A percentile compares a stretch with the other conserved stretches of the same genome.
Evolutionary conservation across 2,113 vertebrate genomes (phyloP).

Genomic region (Bubo bubo): DNA sequence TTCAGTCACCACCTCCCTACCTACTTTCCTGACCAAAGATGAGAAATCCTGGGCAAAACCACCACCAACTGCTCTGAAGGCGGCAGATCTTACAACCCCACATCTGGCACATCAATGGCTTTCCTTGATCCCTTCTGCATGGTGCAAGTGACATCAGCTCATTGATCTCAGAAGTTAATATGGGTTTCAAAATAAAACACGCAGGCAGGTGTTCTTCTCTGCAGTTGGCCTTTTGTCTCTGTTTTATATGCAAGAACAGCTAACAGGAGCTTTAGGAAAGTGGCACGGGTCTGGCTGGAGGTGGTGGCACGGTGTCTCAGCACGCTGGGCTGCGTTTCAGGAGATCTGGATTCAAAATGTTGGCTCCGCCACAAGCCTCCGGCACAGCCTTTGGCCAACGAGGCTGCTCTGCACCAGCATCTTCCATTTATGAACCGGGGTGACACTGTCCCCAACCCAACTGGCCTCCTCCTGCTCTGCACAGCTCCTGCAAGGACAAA

Average conservation of each 20-base stretch:
- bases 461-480: neutral
- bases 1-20: constrained; percentile 3
- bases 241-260: neutral
- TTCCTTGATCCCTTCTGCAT: constrained; percentile 10
- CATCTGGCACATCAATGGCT: constrained; percentile 56
- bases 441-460: neutral
- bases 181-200: constrained; percentile 11
- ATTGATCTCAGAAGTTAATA: constrained; percentile 61
- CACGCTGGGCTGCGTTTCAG: fast-evolving
- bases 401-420: neutral
- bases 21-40: neutral
- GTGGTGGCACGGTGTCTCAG: neutral
- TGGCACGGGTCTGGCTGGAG: neutral
- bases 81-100: constrained; percentile 15
- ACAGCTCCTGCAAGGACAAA: neutral
- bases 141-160: constrained; percentile 44
- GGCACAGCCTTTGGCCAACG: fast-evolving
- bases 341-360: neutral
- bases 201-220: neutral
- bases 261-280: neutral
- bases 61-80: neutral
- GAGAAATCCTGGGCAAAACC: constrained; percentile 4
- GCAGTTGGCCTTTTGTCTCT: neutral
- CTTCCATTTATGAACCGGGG: fast-evolving
- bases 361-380: neutral